These are phyloP conservation scores for Cathartes aura DNA, from an alignment of 2,113 vertebrate species.

Conservation along the genomic window DNA sequence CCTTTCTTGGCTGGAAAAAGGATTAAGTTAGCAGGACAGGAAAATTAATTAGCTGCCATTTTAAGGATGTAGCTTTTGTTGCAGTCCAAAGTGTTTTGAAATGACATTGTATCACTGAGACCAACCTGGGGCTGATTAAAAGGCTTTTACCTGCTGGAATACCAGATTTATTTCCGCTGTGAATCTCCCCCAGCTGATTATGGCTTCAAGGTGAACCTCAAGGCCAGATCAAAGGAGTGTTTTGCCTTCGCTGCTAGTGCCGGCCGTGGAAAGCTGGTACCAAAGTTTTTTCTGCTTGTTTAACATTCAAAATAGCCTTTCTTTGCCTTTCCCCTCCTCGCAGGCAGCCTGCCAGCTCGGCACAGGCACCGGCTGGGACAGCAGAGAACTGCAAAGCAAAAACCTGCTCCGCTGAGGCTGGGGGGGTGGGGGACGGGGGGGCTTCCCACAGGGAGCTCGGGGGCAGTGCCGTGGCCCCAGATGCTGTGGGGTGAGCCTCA, in stretches of 20 bases:
- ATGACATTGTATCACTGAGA: not conserved
- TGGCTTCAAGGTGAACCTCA: constrained; percentile 24
- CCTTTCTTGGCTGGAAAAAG: constrained; percentile 49
- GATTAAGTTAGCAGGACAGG: constrained; percentile 46
- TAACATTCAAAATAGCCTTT: not conserved
- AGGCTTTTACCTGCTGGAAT: not conserved
- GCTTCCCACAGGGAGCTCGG: not conserved
- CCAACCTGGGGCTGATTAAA: not conserved
- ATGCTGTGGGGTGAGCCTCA: not conserved
- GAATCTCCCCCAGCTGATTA: not conserved
- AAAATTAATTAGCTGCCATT: constrained; percentile 58
- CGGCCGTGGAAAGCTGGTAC: not conserved
- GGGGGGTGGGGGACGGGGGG: not conserved
- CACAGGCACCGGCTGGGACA: not conserved
- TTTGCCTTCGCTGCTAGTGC: not conserved
- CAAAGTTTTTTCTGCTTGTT: not conserved
- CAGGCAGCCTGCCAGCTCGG: not conserved
- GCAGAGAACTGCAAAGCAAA: not conserved
- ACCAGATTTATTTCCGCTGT: not conserved
- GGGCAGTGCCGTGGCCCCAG: accelerated
- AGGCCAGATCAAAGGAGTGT: not conserved
- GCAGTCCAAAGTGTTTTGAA: not conserved
- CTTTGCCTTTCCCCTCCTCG: not conserved
- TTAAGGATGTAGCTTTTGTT: constrained; percentile 18
- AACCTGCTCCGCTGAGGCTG: accelerated